A percentile compares a stretch with the other conserved stretches of the same genome.
Evolutionary conservation across 2,797 vertebrate genomes (phyloP).

Genomic region (Hemitrygon akajei): DNA sequence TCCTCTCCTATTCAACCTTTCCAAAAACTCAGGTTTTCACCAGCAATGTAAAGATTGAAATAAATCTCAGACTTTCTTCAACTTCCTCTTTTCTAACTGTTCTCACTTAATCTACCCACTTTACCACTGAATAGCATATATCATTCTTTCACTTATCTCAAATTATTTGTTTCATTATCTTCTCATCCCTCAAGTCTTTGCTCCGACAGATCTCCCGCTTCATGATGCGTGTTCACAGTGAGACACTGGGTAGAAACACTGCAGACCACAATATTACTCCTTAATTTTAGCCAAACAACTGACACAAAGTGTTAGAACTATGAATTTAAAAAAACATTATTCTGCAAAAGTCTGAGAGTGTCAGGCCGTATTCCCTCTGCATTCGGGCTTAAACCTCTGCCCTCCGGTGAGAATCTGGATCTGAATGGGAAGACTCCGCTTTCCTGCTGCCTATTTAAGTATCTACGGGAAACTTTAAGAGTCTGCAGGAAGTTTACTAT

Average conservation of each 20-base stretch:
- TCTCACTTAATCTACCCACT: not conserved
- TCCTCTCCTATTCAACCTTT: too few species aligned
- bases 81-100: not conserved
- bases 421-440: not conserved
- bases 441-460: not conserved
- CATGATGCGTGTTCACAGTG: not conserved
- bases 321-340: not conserved
- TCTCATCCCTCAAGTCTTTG: not conserved
- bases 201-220: not conserved
- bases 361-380: not conserved
- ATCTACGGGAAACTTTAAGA: not conserved
- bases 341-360: not conserved
- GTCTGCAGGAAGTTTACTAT: not conserved
- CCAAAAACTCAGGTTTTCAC: too few species aligned
- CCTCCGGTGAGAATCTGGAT: too few species aligned
- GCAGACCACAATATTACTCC: not conserved
- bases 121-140: not conserved
- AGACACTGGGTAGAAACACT: not conserved
- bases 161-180: not conserved
- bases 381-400: too few species aligned
- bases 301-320: not conserved
- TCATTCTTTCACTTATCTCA: not conserved
- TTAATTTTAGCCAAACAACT: not conserved
- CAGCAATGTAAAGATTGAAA: too few species aligned
- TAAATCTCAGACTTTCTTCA: not conserved